These are phyloP conservation scores for Xenopus tropicalis DNA, from an alignment of 2,113 vertebrate genomes.

Conservation along the genomic window DNA sequence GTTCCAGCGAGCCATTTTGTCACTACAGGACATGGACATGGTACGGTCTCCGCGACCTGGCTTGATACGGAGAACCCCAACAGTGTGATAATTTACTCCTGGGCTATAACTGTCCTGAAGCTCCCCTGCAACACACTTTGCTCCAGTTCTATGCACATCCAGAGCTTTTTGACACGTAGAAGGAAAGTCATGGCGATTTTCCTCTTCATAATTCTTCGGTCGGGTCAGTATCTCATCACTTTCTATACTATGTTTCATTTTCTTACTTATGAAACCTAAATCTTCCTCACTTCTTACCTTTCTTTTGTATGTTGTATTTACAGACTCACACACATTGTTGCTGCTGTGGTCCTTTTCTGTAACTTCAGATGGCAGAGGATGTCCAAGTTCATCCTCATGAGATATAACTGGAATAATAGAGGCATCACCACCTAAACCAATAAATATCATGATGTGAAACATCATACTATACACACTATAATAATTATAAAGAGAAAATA, in stretches of 20 bases:
- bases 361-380: constrained; percentile 33
- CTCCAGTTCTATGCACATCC: constrained; percentile 86
- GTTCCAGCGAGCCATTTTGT: constrained; percentile 85
- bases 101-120: constrained; percentile 63
- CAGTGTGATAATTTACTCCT: constrained; percentile 73
- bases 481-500: no score
- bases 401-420: constrained; percentile 83
- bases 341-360: constrained; percentile 43
- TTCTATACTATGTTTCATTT: not conserved
- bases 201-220: not conserved
- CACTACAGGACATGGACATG: constrained; percentile 88
- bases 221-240: not conserved
- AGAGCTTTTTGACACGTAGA: constrained; percentile 28
- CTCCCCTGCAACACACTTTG: constrained; percentile 81
- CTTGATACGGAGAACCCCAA: constrained; percentile 81
- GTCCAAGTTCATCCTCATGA: constrained; percentile 61
- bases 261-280: not conserved
- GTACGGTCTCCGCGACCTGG: constrained; percentile 88
- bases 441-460: constrained; percentile 10
- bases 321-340: not conserved
- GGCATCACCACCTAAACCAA: constrained; percentile 83
- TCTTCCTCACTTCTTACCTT: not conserved
- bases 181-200: not conserved
- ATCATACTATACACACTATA: no score
- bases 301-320: not conserved